These are phyloP conservation scores for Tigriopus californicus DNA, from an alignment of 2,888 invertebrate genomes.

Conservation along the genomic window DNA sequence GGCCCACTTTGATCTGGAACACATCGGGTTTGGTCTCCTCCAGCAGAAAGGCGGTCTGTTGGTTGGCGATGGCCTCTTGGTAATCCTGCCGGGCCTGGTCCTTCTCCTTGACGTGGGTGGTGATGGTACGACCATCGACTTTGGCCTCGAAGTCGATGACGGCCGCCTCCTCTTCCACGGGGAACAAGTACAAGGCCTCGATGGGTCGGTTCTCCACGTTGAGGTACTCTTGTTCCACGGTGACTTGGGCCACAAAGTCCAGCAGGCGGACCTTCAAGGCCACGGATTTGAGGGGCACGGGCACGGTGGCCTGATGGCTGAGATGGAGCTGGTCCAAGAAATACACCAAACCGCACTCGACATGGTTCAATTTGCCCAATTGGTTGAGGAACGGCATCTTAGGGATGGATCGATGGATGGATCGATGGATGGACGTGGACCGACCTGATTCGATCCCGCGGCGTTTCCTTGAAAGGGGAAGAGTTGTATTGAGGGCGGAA, in stretches of 20 bases:
- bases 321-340: background rate
- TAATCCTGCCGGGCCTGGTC: slow-evolving; percentile 27
- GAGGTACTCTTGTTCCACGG: slow-evolving; percentile 1
- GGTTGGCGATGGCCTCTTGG: slow-evolving; percentile 27
- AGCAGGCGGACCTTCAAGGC: background rate
- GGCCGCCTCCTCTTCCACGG: slow-evolving; percentile 21
- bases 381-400: background rate
- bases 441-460: too few relatives aligned
- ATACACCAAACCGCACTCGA: background rate
- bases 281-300: background rate
- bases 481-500: too few relatives aligned
- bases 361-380: background rate
- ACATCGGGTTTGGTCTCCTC: slow-evolving; percentile 27
- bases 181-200: background rate
- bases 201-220: background rate
- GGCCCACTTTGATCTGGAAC: slow-evolving; percentile 6
- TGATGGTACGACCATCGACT: slow-evolving; percentile 28
- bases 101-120: slow-evolving; percentile 29
- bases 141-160: slow-evolving; percentile 31
- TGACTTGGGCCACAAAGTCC: slow-evolving; percentile 9
- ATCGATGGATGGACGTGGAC: too few relatives aligned
- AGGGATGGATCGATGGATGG: too few relatives aligned
- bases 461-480: too few relatives aligned
- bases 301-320: background rate
- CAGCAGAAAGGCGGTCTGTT: slow-evolving; percentile 31